These are phyloP conservation scores for Sebastes steindachneri DNA, from an alignment of 2,797 vertebrate species.

Conservation along the genomic window DNA sequence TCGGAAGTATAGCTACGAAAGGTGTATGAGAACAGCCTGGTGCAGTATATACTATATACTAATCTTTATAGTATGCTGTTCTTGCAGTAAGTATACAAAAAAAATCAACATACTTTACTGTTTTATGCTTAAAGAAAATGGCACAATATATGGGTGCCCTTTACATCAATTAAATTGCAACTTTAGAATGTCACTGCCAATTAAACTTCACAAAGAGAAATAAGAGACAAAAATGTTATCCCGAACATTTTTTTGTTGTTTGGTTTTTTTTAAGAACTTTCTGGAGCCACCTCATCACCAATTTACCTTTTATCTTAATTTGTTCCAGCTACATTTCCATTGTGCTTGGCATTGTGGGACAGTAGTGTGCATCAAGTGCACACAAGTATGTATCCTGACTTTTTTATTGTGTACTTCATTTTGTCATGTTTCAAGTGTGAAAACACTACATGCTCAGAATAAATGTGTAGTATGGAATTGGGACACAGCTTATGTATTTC, in stretches of 20 bases:
- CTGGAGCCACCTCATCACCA: not conserved
- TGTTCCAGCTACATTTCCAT: slow-evolving; percentile 10
- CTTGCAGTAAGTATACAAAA: not conserved
- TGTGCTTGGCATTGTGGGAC: not conserved
- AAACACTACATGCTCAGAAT: not conserved
- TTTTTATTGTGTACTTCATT: not conserved
- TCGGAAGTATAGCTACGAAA: too few species aligned
- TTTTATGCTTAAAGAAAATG: not conserved
- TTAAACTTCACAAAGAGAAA: not conserved
- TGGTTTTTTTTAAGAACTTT: not conserved
- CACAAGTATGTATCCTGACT: not conserved
- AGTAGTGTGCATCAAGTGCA: not conserved
- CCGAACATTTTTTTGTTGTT: not conserved
- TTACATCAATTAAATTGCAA: too few species aligned
- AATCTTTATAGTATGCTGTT: not conserved
- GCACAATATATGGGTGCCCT: not conserved
- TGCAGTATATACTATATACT: not conserved
- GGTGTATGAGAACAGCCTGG: too few species aligned
- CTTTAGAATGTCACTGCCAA: not conserved
- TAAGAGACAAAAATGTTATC: not conserved
- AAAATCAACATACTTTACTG: not conserved
- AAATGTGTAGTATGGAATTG: not conserved
- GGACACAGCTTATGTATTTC: not conserved
- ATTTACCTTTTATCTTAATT: not conserved
- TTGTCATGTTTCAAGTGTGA: not conserved